A percentile compares a stretch with the other conserved stretches of the same genome.
phyloP scores from a whole-genome alignment of 92 coral and sea anemone species.

The Chrysogorgia sp. region DNA sequence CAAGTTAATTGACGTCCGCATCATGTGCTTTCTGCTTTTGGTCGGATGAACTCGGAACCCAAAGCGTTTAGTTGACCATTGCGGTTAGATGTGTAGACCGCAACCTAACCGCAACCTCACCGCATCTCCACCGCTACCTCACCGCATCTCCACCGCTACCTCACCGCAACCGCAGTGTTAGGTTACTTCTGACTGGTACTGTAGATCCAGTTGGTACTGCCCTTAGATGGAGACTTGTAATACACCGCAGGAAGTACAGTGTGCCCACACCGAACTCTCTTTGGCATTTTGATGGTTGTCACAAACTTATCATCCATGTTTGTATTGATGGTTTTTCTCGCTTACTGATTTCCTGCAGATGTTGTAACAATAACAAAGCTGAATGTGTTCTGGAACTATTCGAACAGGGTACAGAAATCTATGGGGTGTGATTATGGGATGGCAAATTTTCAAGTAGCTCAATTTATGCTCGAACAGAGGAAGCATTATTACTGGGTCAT shows the following conservation, averaged over 20 bases:
- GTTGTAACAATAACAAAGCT: conserved; percentile 70
- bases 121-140: no score
- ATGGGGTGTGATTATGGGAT: conserved; percentile 68
- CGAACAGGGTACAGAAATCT: conserved; percentile 36
- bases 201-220: conserved; percentile 38
- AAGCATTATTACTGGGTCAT: conserved; percentile 70
- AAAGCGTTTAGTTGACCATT: no score
- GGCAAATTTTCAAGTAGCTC: conserved; percentile 65
- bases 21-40: no score
- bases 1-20: no score
- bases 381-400: conserved; percentile 66
- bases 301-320: conserved; percentile 68
- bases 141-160: no score
- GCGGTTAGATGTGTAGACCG: no score
- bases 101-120: no score
- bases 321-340: conserved; percentile 73
- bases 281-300: conserved; percentile 71
- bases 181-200: no score
- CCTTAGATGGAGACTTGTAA: conserved; percentile 63
- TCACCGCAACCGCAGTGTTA: no score
- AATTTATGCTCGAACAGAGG: conserved; percentile 71
- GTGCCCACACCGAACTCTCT: conserved; percentile 74
- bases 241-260: conserved; percentile 63
- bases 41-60: no score
- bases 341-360: conserved; percentile 57